Conservation (phyloP, 2,888 invertebrate genomes). For the Dioctria linearis region DNA sequence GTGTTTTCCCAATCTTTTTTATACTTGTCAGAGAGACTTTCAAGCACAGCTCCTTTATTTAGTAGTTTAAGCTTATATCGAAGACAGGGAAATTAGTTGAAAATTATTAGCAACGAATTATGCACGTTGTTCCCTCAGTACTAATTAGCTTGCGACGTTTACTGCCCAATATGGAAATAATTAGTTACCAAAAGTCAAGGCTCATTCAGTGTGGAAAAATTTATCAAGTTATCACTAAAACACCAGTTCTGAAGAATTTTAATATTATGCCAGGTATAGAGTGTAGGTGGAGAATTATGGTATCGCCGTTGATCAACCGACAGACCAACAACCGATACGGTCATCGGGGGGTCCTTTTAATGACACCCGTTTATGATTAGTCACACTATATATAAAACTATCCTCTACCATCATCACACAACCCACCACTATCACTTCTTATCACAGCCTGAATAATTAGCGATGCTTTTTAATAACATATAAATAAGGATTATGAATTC, state of each 20-base stretch:
- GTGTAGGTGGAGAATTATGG: conserved; percentile 29
- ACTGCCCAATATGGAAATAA: conserved; percentile 17
- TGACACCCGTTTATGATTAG: conserved; percentile 33
- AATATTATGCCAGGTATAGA: not conserved
- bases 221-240: conserved; percentile 27
- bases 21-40: not conserved
- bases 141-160: conserved; percentile 19
- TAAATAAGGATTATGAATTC: conserved; percentile 42
- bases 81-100: conserved; percentile 31
- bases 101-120: conserved; percentile 40
- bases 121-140: not conserved
- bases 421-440: not conserved
- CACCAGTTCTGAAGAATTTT: conserved; percentile 10
- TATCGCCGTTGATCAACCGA: not conserved
- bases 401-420: no score
- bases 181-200: conserved; percentile 36
- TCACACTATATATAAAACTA: not conserved
- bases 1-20: not conserved
- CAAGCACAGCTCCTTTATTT: no score
- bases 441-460: conserved; percentile 38
- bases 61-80: not conserved
- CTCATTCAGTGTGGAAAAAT: conserved; percentile 16
- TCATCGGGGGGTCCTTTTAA: conserved; percentile 31
- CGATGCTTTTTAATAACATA: conserved; percentile 5
- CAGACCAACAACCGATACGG: no score